Evolutionary conservation across 1,140 invertebrate species (phyloP).

Genomic region (Asobara japonica): DNA sequence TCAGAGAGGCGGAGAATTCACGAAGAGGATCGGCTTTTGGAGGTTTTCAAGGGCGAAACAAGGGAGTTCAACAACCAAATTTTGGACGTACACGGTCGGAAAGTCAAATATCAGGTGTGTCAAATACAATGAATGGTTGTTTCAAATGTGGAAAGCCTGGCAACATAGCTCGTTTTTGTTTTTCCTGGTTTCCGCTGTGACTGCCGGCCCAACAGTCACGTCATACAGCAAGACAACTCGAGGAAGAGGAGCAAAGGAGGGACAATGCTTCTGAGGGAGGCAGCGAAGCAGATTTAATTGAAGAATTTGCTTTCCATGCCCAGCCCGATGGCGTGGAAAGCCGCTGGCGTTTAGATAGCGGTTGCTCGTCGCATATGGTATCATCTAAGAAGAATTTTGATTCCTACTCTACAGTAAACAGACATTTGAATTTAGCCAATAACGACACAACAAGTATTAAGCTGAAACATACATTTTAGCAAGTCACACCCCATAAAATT

Average conservation of each 20-base stretch:
- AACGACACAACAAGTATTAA: conserved; percentile 10
- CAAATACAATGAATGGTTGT: conserved; percentile 12
- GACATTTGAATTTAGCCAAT: conserved; percentile 29
- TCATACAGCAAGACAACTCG: background rate
- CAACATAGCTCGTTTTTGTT: conserved; percentile 29
- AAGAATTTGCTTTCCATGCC: background rate
- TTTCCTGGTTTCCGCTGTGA: background rate
- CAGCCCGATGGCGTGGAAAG: background rate
- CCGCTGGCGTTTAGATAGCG: conserved; percentile 30
- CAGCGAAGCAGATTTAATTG: background rate
- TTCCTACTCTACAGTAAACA: conserved; percentile 2
- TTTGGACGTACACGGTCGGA: background rate
- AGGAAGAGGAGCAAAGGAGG: conserved; percentile 11
- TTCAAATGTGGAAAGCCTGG: conserved; percentile 23
- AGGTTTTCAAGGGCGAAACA: background rate
- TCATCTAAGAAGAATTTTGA: conserved; percentile 3
- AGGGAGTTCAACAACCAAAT: background rate
- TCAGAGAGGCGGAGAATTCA: background rate
- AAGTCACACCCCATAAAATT: too few species aligned
- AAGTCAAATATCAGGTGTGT: conserved; percentile 2
- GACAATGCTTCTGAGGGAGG: background rate
- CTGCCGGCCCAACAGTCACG: background rate
- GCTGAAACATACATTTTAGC: too few species aligned
- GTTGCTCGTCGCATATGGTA: conserved; percentile 28
- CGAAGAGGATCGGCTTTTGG: background rate